Evolutionary conservation across 2,888 invertebrate genomes (phyloP).

Genomic region (Eilema caniola): DNA sequence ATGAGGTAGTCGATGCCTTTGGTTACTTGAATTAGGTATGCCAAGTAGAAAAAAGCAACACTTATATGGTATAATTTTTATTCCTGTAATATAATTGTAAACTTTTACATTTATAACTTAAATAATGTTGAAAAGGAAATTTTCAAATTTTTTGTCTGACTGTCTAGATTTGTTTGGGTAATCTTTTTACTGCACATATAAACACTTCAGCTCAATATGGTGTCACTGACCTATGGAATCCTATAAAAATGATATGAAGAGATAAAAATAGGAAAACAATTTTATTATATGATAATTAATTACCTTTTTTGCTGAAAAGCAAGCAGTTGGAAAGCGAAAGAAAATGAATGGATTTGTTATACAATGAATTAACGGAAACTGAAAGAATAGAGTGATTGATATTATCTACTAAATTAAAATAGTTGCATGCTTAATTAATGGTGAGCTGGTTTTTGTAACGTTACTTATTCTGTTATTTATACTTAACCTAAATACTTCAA

Average conservation of each 20-base stretch:
- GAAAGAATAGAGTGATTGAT: not conserved
- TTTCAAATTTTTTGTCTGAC: no score
- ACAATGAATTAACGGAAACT: not conserved
- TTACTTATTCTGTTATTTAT: conserved; percentile 6
- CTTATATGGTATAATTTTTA: no score
- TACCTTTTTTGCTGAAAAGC: not conserved
- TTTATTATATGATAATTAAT: not conserved
- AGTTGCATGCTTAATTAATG: not conserved
- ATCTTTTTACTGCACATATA: no score
- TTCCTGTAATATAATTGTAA: no score
- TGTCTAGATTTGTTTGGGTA: no score
- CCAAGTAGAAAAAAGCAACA: no score
- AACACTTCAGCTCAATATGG: not conserved
- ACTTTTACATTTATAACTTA: no score
- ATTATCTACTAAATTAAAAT: not conserved
- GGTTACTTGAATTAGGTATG: no score
- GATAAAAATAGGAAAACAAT: not conserved
- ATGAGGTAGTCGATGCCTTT: no score
- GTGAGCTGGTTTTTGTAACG: not conserved
- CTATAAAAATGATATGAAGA: not conserved
- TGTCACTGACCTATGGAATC: not conserved
- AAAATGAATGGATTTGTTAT: not conserved
- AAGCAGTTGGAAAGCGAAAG: not conserved
- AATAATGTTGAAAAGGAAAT: no score
- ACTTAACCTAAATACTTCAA: conserved; percentile 10